phyloP scores from a whole-genome alignment of 2,888 invertebrate species.

The Watsonalla cultraria region DNA sequence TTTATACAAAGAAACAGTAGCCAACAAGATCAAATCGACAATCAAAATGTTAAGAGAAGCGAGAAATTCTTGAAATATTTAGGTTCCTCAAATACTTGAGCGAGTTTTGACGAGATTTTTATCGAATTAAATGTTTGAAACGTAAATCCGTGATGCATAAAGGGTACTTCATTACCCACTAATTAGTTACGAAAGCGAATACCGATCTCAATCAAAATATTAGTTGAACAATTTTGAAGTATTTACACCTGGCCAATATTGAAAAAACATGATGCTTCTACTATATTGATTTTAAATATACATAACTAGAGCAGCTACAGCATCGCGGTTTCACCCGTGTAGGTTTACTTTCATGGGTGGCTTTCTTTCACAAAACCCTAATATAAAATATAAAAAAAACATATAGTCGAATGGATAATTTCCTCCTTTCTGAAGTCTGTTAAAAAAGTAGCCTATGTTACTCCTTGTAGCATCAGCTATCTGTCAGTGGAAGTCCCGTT shows the following conservation, averaged over 20 bases:
- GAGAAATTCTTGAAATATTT: conserved; percentile 31
- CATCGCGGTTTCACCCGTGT: too few species aligned
- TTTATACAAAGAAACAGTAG: conserved; percentile 22
- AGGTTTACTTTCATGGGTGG: too few species aligned
- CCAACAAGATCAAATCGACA: conserved; percentile 28
- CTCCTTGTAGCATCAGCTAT: too few species aligned
- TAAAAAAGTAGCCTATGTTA: too few species aligned
- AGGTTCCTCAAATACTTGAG: conserved; percentile 16
- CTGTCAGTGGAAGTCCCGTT: too few species aligned
- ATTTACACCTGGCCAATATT: not conserved
- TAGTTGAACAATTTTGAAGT: not conserved
- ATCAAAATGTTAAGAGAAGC: conserved; percentile 29
- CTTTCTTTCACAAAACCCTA: too few species aligned
- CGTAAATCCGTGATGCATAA: conserved; percentile 18
- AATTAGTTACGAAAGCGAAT: not conserved
- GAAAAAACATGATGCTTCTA: not conserved
- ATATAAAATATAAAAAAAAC: too few species aligned
- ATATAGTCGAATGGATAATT: too few species aligned
- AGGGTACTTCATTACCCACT: not conserved
- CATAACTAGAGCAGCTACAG: too few species aligned
- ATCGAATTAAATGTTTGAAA: conserved; percentile 19
- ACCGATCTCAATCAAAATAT: not conserved
- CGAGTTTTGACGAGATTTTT: conserved; percentile 32
- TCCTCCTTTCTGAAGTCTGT: too few species aligned
- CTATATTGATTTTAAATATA: too few species aligned